Conservation (phyloP, 2,113 vertebrate species). For the Nansenia antarctica region DNA sequence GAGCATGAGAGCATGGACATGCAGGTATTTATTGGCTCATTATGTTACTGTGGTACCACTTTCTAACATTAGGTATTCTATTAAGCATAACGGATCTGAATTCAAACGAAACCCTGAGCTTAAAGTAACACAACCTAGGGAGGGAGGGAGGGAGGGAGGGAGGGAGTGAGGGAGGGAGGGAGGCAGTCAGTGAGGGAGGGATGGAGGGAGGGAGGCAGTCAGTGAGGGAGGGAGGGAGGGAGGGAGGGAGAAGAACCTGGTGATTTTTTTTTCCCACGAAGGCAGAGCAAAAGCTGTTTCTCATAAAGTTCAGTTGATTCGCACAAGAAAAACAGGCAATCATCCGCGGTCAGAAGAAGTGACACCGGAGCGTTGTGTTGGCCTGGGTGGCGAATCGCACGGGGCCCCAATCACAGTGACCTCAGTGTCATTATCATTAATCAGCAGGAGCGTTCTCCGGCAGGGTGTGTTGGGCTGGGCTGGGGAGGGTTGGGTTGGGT, state of each 20-base stretch:
- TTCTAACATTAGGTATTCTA: constrained; percentile 37
- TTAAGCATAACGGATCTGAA: constrained; percentile 42
- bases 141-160: neutral
- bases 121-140: neutral
- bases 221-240: neutral
- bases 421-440: constrained; percentile 4
- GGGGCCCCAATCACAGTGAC: constrained; percentile 10
- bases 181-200: too few relatives aligned
- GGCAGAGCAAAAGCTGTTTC: constrained; percentile 53
- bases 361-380: constrained; percentile 21
- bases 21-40: constrained; percentile 43
- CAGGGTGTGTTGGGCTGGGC: neutral
- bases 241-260: constrained; percentile 26
- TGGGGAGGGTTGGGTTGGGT: neutral
- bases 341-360: constrained; percentile 20
- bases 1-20: constrained; percentile 10
- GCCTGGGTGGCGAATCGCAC: constrained; percentile 38
- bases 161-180: neutral
- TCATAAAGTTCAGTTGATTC: constrained; percentile 44
- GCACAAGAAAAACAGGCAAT: constrained; percentile 45
- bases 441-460: neutral
- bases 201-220: neutral
- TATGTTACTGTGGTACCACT: constrained; percentile 32
- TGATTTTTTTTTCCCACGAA: constrained; percentile 31
- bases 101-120: constrained; percentile 25